Base-by-base conservation (phyloP, 30 jellyfish, hydroid and myxozoan genomes). In the Hydractinia symbiolongicarpus region DNA sequence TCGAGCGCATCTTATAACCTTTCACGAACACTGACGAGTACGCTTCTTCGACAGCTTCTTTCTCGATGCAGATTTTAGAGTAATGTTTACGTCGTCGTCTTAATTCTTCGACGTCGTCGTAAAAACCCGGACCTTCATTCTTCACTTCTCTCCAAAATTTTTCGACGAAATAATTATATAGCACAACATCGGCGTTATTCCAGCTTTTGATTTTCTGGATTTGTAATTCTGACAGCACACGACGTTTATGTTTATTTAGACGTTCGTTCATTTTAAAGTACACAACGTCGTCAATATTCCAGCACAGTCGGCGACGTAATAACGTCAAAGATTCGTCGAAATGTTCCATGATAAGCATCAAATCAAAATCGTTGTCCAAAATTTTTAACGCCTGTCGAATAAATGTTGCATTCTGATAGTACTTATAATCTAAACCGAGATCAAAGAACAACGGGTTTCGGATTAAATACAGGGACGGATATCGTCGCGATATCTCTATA, bases 271-370 rank as follows among this genome's bases (percentile, higher is more conserved):
- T 83, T 84, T 87, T 93, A 84, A 93, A 93, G 54, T 77, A 93
- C 7, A 93, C 96, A 21, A 93, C 96, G 66, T 93, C 98, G 80
- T 93, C 98, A 15, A 86, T 84, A 40, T 79, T 68, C 98, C 98
- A 93, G 77, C 98, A 87, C 20, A 93, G 79, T 80, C 96, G 87
- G 89, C 98, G 89, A 76, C 89, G 95, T 79, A 93, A 80, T 56
- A 93, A 67, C 54, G 92, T 87, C 88, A 93, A 78, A 21, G 98
- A 93, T 84, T 93, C 98, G 83, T 93, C 98, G 58, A 93, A 93
- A 78, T 93, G 95, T 69, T 93, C 98, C 96, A 84, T 93, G 86
- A 93, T 80, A 79, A 93, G 60, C 16, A 93, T 90, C 64, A 93
- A 79, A 76, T 83, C 86, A 66, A 93, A 93, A 78, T 93, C 98